These are phyloP conservation scores for Bucorvus abyssinicus DNA, from an alignment of 2,797 vertebrate genomes.

Conservation along the genomic window DNA sequence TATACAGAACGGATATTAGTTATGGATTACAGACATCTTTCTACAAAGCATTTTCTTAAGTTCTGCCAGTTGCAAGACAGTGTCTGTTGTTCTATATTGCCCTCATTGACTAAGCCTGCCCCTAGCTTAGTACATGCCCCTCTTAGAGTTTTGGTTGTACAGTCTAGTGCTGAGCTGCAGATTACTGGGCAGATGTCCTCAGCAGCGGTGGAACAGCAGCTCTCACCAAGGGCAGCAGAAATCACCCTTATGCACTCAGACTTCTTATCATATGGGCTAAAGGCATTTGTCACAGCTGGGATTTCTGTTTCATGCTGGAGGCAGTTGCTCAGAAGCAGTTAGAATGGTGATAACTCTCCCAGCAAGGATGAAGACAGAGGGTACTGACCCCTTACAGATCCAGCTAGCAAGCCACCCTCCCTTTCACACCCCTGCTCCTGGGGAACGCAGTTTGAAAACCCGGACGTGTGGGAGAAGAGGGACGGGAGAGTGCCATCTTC, in stretches of 20 bases:
- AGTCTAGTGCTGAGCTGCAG: background rate
- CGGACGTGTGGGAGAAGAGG: accelerated
- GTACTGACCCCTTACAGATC: background rate
- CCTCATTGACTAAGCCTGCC: background rate
- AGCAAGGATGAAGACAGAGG: background rate
- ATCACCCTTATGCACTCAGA: background rate
- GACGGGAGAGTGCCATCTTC: background rate
- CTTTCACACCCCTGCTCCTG: accelerated
- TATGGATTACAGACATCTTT: slow-evolving; percentile 56
- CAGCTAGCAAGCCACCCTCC: background rate
- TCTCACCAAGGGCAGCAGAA: background rate
- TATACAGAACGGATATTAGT: slow-evolving; percentile 42
- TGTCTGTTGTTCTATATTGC: background rate
- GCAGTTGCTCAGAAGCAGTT: background rate
- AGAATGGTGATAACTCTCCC: background rate
- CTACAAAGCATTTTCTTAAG: slow-evolving; percentile 29
- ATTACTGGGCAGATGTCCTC: background rate
- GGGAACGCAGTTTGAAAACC: background rate
- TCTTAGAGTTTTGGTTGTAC: background rate
- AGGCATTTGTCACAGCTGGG: background rate
- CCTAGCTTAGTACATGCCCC: background rate
- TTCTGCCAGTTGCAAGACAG: slow-evolving; percentile 19
- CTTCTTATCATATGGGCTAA: accelerated
- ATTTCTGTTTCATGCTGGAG: background rate
- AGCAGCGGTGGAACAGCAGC: background rate